Base-by-base conservation (phyloP, 2,888 invertebrate genomes). In the Agrochola circellaris region DNA sequence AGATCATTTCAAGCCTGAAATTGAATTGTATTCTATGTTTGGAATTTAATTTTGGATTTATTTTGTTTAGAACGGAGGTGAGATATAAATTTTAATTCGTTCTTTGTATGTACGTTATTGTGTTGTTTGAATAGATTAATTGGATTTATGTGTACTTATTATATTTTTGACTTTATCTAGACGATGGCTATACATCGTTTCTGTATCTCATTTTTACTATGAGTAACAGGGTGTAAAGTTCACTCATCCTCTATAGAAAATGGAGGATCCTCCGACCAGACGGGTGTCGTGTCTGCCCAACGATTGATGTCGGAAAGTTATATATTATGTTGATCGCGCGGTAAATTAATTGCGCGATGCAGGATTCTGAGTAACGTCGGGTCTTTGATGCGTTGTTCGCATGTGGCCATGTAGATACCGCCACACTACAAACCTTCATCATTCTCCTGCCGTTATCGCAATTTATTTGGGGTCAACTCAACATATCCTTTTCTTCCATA, bases 1-100 rank as follows among this genome's bases (percentile, higher is more conserved):
- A 68, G 70, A 80, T 86, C 64, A 75, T 84, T 84, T 79, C 56
- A 75, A 86, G 74, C 72, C 66, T 30, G 84, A 72, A 81, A 72
- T 84, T 67, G 64, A 56, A 73, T 86, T 73, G 80, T 56, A 64
- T 75, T 68, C 61, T 78, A 42, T 77, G 30, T 79, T 42, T 26
- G 23, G 42, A 34, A 66, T 83, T 72, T n/a, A 45, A 85, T 62
- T 70, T 58, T 30, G 26, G 15, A 23, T 54, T 64, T 64, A 26
- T 71, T 79, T 79, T 64, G 64, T 68, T 83, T 79, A 61, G 72
- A 48, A 42, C 13, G n/a, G 23, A 20, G 26, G 15, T 60, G 26
- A 66, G 20, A 61, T 66, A n/a, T 2, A 51, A 34, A 38, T 51
- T 51, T 65, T 58, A 45, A 76, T 79, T 65, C 0, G 34, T 51